phyloP scores from a whole-genome alignment of 2,888 invertebrate species.

The Callimorpha dominula region DNA sequence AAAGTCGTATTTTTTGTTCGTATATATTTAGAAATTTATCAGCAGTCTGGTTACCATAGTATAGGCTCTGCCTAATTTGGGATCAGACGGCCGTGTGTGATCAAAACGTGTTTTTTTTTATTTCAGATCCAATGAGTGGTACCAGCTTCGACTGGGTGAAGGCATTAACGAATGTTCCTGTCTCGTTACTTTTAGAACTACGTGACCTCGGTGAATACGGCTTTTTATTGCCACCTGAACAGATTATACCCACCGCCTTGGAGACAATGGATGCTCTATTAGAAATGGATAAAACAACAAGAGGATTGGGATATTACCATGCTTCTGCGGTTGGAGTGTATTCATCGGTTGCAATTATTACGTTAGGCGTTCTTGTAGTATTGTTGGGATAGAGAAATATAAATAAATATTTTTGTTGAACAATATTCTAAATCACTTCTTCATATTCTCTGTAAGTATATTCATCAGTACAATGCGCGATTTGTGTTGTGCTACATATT shows the following conservation, averaged over 20 bases:
- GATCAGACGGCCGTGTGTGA: too few species aligned
- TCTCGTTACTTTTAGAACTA: slow-evolving; percentile 87
- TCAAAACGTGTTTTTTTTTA: not conserved
- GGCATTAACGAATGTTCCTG: slow-evolving; percentile 78
- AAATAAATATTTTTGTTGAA: not conserved
- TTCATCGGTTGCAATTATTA: slow-evolving; percentile 52
- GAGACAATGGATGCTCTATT: slow-evolving; percentile 88
- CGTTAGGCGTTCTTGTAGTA: slow-evolving; percentile 44
- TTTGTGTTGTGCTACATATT: not conserved
- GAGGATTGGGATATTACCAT: slow-evolving; percentile 64
- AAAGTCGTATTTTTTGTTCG: too few species aligned
- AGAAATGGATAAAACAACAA: slow-evolving; percentile 74
- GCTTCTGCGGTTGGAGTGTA: slow-evolving; percentile 46
- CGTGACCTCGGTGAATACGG: slow-evolving; percentile 86
- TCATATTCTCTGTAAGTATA: not conserved
- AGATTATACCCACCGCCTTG: slow-evolving; percentile 85
- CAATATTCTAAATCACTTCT: not conserved
- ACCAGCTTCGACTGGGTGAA: slow-evolving; percentile 88
- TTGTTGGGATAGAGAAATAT: slow-evolving; percentile 18
- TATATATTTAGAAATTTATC: too few species aligned
- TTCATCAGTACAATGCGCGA: too few species aligned
- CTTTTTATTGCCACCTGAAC: slow-evolving; percentile 84
- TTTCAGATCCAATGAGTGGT: slow-evolving; percentile 82
- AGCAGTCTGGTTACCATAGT: too few species aligned
- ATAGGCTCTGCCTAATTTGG: too few species aligned